Evolutionary conservation across 1,140 invertebrate genomes (phyloP).

Genomic region (Cotesia glomerata): DNA sequence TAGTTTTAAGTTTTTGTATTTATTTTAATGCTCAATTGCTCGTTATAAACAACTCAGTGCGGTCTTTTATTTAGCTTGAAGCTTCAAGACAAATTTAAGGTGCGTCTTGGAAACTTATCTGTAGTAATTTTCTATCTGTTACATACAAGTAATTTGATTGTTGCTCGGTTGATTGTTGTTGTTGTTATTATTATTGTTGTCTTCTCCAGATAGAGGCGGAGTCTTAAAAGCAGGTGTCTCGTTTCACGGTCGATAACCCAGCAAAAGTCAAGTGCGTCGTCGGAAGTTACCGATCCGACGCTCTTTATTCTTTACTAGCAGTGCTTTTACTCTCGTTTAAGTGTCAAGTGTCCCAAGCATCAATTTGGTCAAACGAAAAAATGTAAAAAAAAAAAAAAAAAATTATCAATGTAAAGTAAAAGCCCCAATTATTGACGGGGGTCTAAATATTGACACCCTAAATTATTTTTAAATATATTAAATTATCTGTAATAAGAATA

Average conservation of each 20-base stretch:
- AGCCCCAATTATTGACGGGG: too few relatives aligned
- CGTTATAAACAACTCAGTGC: neutral
- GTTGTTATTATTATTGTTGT: neutral
- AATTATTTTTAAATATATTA: too few relatives aligned
- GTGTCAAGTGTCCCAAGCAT: neutral
- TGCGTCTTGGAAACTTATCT: conserved; percentile 17
- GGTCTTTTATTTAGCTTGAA: neutral
- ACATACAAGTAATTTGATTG: neutral
- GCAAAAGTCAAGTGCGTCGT: conserved; percentile 39
- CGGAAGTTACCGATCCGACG: conserved; percentile 37
- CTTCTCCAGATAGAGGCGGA: conserved; percentile 25
- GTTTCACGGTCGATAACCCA: conserved; percentile 40
- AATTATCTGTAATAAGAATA: too few relatives aligned
- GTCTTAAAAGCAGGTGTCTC: conserved; percentile 36
- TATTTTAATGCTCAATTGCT: too few relatives aligned
- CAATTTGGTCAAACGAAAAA: neutral
- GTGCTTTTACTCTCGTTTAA: neutral
- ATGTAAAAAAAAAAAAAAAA: conserved; percentile 8
- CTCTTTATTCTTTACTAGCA: conserved; percentile 4
- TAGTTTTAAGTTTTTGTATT: too few relatives aligned
- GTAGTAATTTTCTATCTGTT: conserved; percentile 1
- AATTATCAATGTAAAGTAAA: neutral
- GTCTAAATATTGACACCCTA: too few relatives aligned
- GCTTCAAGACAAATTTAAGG: conserved; percentile 23
- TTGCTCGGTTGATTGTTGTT: conserved; percentile 5